These are phyloP conservation scores for Parnassius orleans DNA, from an alignment of 2,888 invertebrate genomes.

Conservation along the genomic window DNA sequence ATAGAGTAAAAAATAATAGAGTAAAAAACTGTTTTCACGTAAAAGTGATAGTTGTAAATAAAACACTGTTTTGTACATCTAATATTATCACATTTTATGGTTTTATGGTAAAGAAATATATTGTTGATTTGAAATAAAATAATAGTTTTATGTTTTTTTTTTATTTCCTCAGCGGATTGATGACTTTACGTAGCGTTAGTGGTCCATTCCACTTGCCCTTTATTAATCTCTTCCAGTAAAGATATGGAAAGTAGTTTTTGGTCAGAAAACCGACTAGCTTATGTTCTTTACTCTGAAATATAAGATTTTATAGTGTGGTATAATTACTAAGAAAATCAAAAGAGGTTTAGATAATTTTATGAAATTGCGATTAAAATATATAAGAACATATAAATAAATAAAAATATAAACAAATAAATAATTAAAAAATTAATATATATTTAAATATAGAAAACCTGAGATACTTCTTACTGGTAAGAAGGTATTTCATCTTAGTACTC, in stretches of 20 bases:
- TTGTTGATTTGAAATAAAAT: slow-evolving; percentile 26
- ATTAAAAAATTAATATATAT: too few relatives aligned
- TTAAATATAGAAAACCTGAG: too few relatives aligned
- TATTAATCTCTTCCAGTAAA: slow-evolving; percentile 94
- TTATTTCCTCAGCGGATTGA: slow-evolving; percentile 50
- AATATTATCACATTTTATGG: neutral
- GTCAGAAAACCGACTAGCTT: slow-evolving; percentile 88
- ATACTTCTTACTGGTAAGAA: too few relatives aligned
- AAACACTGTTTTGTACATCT: slow-evolving; percentile 4
- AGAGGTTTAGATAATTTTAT: too few relatives aligned
- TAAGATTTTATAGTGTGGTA: neutral
- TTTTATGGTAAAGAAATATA: slow-evolving; percentile 3
- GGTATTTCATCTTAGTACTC: too few relatives aligned
- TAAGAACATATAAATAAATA: too few relatives aligned
- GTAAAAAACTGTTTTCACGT: slow-evolving; percentile 5
- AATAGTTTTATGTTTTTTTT: slow-evolving; percentile 21
- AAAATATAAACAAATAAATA: too few relatives aligned
- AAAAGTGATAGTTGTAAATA: neutral
- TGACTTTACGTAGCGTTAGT: slow-evolving; percentile 75
- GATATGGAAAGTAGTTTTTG: slow-evolving; percentile 87
- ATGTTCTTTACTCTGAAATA: slow-evolving; percentile 76
- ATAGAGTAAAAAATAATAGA: too few relatives aligned
- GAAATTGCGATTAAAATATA: too few relatives aligned
- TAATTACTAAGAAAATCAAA: too few relatives aligned
- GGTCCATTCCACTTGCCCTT: slow-evolving; percentile 91